These are phyloP conservation scores for Rhamnusium bicolor DNA, from an alignment of 2,888 invertebrate species.

Conservation along the genomic window DNA sequence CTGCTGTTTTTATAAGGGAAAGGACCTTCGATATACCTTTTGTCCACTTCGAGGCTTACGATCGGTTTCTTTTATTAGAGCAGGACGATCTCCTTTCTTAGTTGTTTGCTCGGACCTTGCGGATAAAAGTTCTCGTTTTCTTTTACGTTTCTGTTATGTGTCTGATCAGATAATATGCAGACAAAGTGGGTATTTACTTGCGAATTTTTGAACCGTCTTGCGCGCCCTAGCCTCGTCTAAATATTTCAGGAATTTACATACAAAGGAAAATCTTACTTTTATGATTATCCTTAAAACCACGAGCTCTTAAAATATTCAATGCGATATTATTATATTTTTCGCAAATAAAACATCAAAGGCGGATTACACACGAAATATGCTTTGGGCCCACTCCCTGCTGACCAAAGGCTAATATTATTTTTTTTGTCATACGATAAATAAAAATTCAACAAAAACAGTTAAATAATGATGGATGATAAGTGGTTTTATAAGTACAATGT, in stretches of 20 bases:
- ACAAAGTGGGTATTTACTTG: constrained; percentile 52
- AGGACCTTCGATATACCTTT: constrained; percentile 51
- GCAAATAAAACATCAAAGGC: constrained; percentile 28
- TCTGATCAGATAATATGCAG: constrained; percentile 50
- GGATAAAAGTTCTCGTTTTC: constrained; percentile 46
- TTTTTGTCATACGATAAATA: neutral
- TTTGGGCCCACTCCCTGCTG: neutral
- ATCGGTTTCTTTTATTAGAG: constrained; percentile 62
- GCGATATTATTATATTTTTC: constrained; percentile 16
- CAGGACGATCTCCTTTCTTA: constrained; percentile 33
- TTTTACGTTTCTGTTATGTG: no score
- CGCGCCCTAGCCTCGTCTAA: neutral
- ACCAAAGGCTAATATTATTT: neutral
- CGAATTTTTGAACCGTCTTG: constrained; percentile 43
- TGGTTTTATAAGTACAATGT: no score
- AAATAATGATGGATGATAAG: no score
- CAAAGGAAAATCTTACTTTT: constrained; percentile 33
- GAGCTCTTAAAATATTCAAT: constrained; percentile 29
- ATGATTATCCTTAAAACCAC: constrained; percentile 12
- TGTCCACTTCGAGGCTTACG: constrained; percentile 63
- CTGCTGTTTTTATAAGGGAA: constrained; percentile 60
- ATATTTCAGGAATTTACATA: constrained; percentile 25
- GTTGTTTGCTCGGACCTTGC: constrained; percentile 47
- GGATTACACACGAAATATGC: neutral
- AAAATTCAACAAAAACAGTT: no score